Conservation (phyloP, 2,113 vertebrate species). For the Cepphus grylle region DNA sequence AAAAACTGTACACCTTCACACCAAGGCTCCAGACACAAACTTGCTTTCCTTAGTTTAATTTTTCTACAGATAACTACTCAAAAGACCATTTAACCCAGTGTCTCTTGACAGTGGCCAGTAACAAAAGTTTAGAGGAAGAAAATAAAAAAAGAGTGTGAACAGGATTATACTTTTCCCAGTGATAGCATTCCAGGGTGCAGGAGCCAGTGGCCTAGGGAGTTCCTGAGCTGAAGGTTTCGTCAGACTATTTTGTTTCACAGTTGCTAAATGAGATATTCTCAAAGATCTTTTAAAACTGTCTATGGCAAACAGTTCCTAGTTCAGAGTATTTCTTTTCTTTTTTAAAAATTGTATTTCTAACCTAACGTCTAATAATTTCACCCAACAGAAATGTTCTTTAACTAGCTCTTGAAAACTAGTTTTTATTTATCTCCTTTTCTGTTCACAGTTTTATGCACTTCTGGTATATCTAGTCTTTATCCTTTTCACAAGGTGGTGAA, state of each 20-base stretch:
- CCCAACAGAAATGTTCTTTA: neutral
- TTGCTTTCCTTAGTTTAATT: neutral
- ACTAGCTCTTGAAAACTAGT: neutral
- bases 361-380: neutral
- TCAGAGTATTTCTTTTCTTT: neutral
- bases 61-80: neutral
- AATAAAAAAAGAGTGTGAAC: neutral
- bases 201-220: neutral
- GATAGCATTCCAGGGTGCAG: neutral
- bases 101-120: neutral
- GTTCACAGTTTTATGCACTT: neutral
- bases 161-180: neutral
- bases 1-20: neutral
- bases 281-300: neutral
- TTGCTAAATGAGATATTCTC: neutral
- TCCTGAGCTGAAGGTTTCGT: neutral
- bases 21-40: neutral
- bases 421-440: neutral
- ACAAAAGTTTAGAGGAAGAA: neutral
- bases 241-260: neutral
- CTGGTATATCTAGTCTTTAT: neutral
- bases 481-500: neutral
- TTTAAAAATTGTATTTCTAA: neutral
- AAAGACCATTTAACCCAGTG: neutral
- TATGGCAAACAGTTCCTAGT: neutral